Base-by-base conservation (phyloP, 2,113 vertebrate genomes). In the Muscicapa adusta region DNA sequence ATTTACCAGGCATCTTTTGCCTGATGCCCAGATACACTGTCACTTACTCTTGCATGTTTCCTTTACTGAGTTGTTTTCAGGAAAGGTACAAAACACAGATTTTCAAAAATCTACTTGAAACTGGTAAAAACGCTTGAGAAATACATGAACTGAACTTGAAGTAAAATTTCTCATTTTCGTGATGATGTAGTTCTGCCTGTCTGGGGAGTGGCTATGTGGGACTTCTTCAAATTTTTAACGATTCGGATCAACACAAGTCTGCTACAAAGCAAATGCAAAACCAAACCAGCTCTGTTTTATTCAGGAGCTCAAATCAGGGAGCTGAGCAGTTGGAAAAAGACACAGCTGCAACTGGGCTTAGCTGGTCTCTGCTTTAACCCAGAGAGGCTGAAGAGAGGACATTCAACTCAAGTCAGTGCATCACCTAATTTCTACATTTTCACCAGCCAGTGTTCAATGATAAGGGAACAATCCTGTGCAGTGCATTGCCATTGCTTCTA, bases 221-320 rank as follows among this genome's bases (percentile, higher is more conserved):
- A 29, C 9, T 23, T 43, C 10, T 19, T 48, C 1, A 0, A 26
- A 5, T n/a, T 25, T 66, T 31, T 71, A 43, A 15, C 5, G 25
- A 8, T 60, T 74, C 9, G 9, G 25, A 53, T 81, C 36, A 48
- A 36, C 6, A 6, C 8, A 53, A 20, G 10, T 18, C 66, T 67
- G 25, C 45, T 50, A 14, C 11, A 66, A n/a, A 47, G 43, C 25
- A 77, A 62, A 50, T 25, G 12, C 42, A 51, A 31, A 63, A 15
- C 22, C 29, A 5, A 17, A 50, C 13, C 38, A 74, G 38, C 25
- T 82, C 31, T 71, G 7, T 48, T 18, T 65, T 66, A 47, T 18
- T 58, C 18, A 22, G 38, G 23, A 65, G 22, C n/a, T 60, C 33
- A 54, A 42, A 50, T 36, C 9, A 16, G 58, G 28, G 38, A 79